Conservation (phyloP, 1,140 invertebrate species). For the Nasonia giraulti region DNA sequence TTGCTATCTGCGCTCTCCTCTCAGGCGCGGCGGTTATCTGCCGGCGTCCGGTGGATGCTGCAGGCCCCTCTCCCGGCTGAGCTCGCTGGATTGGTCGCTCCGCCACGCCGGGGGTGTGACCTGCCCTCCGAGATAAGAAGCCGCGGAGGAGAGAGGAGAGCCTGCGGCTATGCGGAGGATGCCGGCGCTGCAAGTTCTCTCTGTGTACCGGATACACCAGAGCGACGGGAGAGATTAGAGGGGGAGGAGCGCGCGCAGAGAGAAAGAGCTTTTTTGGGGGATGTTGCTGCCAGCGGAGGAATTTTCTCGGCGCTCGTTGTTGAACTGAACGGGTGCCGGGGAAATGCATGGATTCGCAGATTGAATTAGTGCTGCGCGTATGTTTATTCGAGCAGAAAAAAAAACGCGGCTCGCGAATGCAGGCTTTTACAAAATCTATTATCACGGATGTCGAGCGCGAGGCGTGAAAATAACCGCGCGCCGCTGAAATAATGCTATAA, state of each 20-base stretch:
- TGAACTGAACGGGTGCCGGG: not conserved
- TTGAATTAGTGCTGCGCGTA: not conserved
- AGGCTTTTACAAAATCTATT: no score
- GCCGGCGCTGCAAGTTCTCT: not conserved
- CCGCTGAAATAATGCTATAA: no score
- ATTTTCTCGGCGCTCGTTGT: not conserved
- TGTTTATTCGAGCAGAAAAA: no score
- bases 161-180: not conserved
- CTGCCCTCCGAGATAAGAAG: constrained; percentile 38
- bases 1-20: not conserved
- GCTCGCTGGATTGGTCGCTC: constrained; percentile 47
- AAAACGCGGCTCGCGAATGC: no score
- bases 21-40: constrained; percentile 34
- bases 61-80: constrained; percentile 53
- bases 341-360: not conserved
- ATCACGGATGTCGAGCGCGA: no score
- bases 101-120: constrained; percentile 28
- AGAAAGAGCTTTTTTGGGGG: not conserved
- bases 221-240: constrained; percentile 10
- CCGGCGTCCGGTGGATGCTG: not conserved
- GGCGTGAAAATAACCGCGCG: no score
- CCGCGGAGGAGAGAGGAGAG: not conserved
- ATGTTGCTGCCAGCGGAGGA: not conserved
- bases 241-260: not conserved
- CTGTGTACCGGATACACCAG: no score